Evolutionary conservation across 2,888 invertebrate genomes (phyloP).

Genomic region (Cheilosia vernalis): DNA sequence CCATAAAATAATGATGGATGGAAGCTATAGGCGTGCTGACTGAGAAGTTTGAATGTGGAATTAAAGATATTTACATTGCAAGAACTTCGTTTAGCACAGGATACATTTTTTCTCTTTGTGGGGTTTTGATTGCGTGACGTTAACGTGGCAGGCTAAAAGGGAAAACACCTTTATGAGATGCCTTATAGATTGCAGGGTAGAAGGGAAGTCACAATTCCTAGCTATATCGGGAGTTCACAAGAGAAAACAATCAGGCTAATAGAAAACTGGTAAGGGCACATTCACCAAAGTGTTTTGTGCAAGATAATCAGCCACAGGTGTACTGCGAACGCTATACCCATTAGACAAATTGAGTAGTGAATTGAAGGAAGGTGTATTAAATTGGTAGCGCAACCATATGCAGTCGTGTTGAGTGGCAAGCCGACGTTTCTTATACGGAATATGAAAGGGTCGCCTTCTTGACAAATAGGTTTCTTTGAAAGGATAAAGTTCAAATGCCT

Average conservation of each 20-base stretch:
- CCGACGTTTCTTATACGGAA: slow-evolving; percentile 28
- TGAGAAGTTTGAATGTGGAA: slow-evolving; percentile 50
- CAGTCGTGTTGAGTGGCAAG: slow-evolving; percentile 20
- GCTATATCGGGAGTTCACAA: slow-evolving; percentile 16
- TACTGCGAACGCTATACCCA: slow-evolving; percentile 45
- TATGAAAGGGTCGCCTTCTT: slow-evolving; percentile 16
- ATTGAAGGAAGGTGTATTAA: slow-evolving; percentile 24
- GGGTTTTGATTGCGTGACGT: slow-evolving; percentile 50
- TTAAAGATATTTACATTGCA: slow-evolving; percentile 48
- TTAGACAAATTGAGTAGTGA: slow-evolving; percentile 62
- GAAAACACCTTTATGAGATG: slow-evolving; percentile 4
- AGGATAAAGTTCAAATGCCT: slow-evolving; percentile 27
- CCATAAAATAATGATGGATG: slow-evolving; percentile 63
- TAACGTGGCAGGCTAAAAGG: background rate
- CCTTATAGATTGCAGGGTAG: background rate
- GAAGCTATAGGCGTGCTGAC: slow-evolving; percentile 44
- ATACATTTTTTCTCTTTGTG: slow-evolving; percentile 36
- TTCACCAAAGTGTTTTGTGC: slow-evolving; percentile 8
- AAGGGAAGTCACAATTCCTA: slow-evolving; percentile 2
- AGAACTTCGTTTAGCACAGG: slow-evolving; percentile 45
- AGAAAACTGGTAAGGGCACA: slow-evolving; percentile 29
- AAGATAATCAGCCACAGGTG: slow-evolving; percentile 52
- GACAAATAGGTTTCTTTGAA: background rate
- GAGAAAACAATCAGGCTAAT: slow-evolving; percentile 43
- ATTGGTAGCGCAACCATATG: slow-evolving; percentile 34